Conservation (phyloP, 1,140 invertebrate genomes). For the Nebria ingens region DNA sequence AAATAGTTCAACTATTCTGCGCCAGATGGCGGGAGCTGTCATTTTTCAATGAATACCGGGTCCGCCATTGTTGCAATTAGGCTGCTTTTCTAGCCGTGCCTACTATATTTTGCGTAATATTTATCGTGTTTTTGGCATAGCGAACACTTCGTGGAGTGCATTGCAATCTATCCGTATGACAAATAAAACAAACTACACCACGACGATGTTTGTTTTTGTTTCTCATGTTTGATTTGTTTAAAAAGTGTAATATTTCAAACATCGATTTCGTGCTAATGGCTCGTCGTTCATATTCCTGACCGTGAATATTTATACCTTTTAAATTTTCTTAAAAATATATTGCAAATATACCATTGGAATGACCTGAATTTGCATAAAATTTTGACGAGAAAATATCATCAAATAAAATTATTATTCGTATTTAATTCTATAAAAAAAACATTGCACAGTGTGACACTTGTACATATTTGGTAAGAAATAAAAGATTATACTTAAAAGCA, state of each 20-base stretch:
- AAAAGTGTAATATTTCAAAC: slow-evolving; percentile 25
- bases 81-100: slow-evolving; percentile 29
- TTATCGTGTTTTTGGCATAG: slow-evolving; percentile 16
- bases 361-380: slow-evolving; percentile 10
- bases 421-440: slow-evolving; percentile 14
- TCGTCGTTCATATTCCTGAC: slow-evolving; percentile 20
- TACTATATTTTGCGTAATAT: slow-evolving; percentile 23
- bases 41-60: slow-evolving; percentile 26
- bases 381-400: neutral
- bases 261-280: slow-evolving; percentile 28
- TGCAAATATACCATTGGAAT: slow-evolving; percentile 10
- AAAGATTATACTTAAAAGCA: neutral
- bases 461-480: neutral
- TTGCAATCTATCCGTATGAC: slow-evolving; percentile 21
- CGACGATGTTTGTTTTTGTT: slow-evolving; percentile 12
- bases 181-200: slow-evolving; percentile 9
- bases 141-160: slow-evolving; percentile 13
- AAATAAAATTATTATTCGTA: neutral
- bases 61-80: slow-evolving; percentile 31
- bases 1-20: neutral
- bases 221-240: slow-evolving; percentile 9
- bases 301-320: slow-evolving; percentile 16
- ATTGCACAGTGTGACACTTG: neutral
- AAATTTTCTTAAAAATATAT: slow-evolving; percentile 13
- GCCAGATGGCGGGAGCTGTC: slow-evolving; percentile 21